A percentile compares a stretch with the other conserved stretches of the same genome.
These are phyloP conservation scores for Abscondita cerata DNA, from an alignment of 2,888 invertebrate species.

Conservation along the genomic window DNA sequence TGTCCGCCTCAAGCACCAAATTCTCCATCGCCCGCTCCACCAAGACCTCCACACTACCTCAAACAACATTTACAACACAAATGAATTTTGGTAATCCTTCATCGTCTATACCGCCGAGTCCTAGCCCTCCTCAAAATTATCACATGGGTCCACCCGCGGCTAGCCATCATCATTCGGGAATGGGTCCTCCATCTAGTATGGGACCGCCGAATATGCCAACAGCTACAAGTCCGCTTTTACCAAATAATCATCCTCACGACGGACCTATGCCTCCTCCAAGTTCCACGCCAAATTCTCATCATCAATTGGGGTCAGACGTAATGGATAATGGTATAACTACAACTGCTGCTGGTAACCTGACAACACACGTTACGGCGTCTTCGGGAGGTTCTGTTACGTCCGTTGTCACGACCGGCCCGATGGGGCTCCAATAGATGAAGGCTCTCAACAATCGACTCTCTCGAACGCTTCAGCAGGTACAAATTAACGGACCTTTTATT, in stretches of 20 bases:
- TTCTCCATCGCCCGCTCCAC: constrained; percentile 61
- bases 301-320: constrained; percentile 58
- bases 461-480: constrained; percentile 92
- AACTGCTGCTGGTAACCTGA: constrained; percentile 63
- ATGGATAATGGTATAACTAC: constrained; percentile 67
- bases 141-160: constrained; percentile 66
- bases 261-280: constrained; percentile 64
- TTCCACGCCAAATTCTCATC: constrained; percentile 61
- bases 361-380: constrained; percentile 56
- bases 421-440: constrained; percentile 87
- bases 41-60: constrained; percentile 69
- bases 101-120: constrained; percentile 65
- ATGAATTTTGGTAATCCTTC: constrained; percentile 64
- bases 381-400: constrained; percentile 77
- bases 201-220: constrained; percentile 74
- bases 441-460: constrained; percentile 90
- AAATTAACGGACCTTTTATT: not conserved
- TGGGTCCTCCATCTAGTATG: constrained; percentile 63
- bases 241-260: constrained; percentile 56
- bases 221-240: constrained; percentile 59
- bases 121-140: constrained; percentile 65
- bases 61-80: constrained; percentile 75
- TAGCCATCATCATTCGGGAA: constrained; percentile 59
- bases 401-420: constrained; percentile 89
- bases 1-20: constrained; percentile 56